Evolutionary conservation across 1,140 invertebrate species (phyloP).

Genomic region (Octopus bimaculoides): DNA sequence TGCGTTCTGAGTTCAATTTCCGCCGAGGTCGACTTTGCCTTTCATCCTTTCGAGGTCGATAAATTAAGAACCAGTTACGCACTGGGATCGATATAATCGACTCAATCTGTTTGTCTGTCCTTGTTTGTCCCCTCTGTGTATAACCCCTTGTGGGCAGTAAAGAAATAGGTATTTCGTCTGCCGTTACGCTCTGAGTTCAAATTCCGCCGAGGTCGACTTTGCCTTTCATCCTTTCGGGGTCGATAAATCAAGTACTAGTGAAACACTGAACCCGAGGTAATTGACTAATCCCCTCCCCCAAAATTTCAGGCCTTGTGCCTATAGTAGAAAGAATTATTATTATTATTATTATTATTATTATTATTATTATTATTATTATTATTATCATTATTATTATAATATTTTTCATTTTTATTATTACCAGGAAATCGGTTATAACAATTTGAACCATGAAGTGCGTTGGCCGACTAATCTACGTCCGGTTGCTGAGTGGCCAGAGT

Average conservation of each 20-base stretch:
- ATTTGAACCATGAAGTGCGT: constrained; percentile 13
- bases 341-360: neutral
- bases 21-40: too few species aligned
- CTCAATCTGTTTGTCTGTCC: too few species aligned
- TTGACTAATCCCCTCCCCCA: neutral
- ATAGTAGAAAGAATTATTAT: neutral
- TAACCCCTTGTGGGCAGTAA: too few species aligned
- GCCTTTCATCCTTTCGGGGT: neutral
- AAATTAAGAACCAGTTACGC: too few species aligned
- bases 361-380: constrained; percentile 33
- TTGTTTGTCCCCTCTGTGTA: too few species aligned
- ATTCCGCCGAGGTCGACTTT: neutral
- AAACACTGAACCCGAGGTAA: neutral
- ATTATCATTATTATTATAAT: constrained; percentile 13
- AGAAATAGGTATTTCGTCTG: too few species aligned
- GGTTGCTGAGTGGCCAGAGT: constrained; percentile 50
- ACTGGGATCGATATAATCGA: too few species aligned
- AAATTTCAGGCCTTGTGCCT: neutral
- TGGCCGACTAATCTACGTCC: constrained; percentile 15
- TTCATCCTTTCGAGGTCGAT: too few species aligned
- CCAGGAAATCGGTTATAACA: constrained; percentile 13
- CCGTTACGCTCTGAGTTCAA: too few species aligned
- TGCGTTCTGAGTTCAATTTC: too few species aligned
- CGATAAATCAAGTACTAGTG: neutral
- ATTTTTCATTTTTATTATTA: constrained; percentile 18